A percentile compares a stretch with the other conserved stretches of the same genome.
Evolutionary conservation across 2,797 vertebrate species (phyloP).

Genomic region (Chromobotia macracanthus): DNA sequence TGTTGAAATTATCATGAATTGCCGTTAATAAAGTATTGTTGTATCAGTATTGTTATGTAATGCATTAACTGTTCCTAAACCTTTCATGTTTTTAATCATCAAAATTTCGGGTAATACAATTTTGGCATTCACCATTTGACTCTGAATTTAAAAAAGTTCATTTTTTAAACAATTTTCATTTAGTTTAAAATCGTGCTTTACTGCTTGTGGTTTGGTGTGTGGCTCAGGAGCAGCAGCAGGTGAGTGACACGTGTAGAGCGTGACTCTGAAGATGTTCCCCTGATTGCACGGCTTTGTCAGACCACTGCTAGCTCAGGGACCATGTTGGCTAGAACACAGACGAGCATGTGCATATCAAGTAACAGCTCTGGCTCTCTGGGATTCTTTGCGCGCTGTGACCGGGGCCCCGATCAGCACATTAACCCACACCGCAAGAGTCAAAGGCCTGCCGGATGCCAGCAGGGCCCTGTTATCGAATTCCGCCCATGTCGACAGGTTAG

Average conservation of each 20-base stretch:
- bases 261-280: slow-evolving; percentile 43
- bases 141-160: not conserved
- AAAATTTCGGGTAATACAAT: too few species aligned
- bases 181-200: not conserved
- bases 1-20: too few species aligned
- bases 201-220: not conserved
- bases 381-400: slow-evolving; percentile 77
- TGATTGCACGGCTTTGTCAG: slow-evolving; percentile 45
- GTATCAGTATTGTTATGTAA: too few species aligned
- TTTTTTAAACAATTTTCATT: not conserved
- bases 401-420: slow-evolving; percentile 83
- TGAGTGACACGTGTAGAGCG: slow-evolving; percentile 55
- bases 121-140: too few species aligned
- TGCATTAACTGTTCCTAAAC: too few species aligned
- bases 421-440: slow-evolving; percentile 78
- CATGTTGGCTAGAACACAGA: slow-evolving; percentile 60
- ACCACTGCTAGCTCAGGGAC: slow-evolving; percentile 37
- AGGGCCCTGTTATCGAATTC: slow-evolving; percentile 84
- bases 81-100: too few species aligned
- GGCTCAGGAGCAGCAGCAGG: slow-evolving; percentile 38
- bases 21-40: too few species aligned
- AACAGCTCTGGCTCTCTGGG: slow-evolving; percentile 80
- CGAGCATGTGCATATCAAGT: slow-evolving; percentile 77
- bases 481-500: slow-evolving; percentile 78
- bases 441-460: slow-evolving; percentile 80